Conservation (phyloP, 2,888 invertebrate genomes). For the Scaptomyza parva region DNA sequence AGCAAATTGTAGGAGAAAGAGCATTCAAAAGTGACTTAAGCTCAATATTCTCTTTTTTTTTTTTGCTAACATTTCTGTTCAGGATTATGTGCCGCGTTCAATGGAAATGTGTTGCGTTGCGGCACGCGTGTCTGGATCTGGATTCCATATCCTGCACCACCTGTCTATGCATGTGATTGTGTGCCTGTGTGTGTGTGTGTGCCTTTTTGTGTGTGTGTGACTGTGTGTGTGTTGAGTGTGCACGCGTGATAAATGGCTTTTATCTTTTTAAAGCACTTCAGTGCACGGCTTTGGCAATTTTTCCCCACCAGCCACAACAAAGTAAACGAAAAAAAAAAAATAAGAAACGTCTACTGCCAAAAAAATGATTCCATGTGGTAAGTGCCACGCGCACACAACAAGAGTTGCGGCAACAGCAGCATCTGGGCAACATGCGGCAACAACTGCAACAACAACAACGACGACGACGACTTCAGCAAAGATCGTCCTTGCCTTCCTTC, state of each 20-base stretch:
- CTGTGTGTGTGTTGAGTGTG: slow-evolving; percentile 50
- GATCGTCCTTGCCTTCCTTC: slow-evolving; percentile 35
- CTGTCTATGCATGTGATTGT: slow-evolving; percentile 26
- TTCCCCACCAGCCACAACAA: slow-evolving; percentile 11
- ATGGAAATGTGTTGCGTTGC: slow-evolving; percentile 56
- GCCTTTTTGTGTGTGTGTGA: slow-evolving; percentile 7
- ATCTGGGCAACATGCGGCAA: slow-evolving; percentile 59
- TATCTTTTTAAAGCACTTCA: slow-evolving; percentile 79
- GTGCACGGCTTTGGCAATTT: slow-evolving; percentile 66
- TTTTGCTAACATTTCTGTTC: slow-evolving; percentile 5
- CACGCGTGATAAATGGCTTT: slow-evolving; percentile 77
- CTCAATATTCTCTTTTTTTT: background rate
- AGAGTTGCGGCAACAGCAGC: slow-evolving; percentile 38
- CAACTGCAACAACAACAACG: slow-evolving; percentile 7
- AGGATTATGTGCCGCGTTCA: slow-evolving; percentile 60
- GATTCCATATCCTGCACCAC: slow-evolving; percentile 44
- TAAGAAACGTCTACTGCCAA: slow-evolving; percentile 30
- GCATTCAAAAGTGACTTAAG: slow-evolving; percentile 12
- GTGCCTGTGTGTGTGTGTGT: background rate
- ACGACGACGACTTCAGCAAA: background rate
- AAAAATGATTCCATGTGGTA: slow-evolving; percentile 58
- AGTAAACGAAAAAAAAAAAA: slow-evolving; percentile 2
- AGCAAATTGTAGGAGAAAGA: slow-evolving; percentile 1
- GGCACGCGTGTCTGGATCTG: slow-evolving; percentile 47
- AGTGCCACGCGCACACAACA: slow-evolving; percentile 58